Base-by-base conservation (phyloP, 2,888 invertebrate genomes). In the Brachylomia viminalis region DNA sequence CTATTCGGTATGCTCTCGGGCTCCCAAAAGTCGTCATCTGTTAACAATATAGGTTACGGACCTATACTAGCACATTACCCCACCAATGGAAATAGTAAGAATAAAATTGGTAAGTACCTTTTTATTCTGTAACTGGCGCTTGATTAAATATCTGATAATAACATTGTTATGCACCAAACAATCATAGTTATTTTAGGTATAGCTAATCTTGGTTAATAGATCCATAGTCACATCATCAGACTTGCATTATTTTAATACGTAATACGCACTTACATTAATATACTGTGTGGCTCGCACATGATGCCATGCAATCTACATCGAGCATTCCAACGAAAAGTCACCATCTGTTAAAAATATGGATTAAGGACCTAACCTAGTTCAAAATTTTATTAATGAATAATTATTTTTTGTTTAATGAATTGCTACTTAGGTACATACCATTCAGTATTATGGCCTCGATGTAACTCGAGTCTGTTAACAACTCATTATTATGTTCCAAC, bases 291-390 rank as follows among this genome's bases (percentile, higher is more conserved):
- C 27, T 68, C 23, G 33, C 42, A 59, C 23, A 79, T 10, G 38
- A 45, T 79, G 67, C 78, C 79, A 83, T 77, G 78, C 83, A 77
- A 62, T 62, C 42, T 77, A 62, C 42, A 61, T 82, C 27, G 42
- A 45, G 15, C 33, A 49, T 66, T 79, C 33, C 47, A 67, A 38
- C 8, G n/a, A 42, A 59, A 74, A 65, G 30, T 62, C 78, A 67
- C 67, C 67, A 83, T 62, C 83, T 79, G 83, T 83, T 79, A 83
- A 78, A 45, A 83, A 79, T 68, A 77, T 27, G 33, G 33, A 68
- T 79, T 79, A 83, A n/a, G n/a, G 27, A 45, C 38, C 17, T 79
- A 83, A 49, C 49, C 49, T 83, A 76, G 42, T 42, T 75, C 17
- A 23, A 65, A 3, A 42, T 33, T 56, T 49, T n/a, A n/a, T n/a